Evolutionary conservation across 2,888 invertebrate species (phyloP).

Genomic region (Apocheima hispidaria): DNA sequence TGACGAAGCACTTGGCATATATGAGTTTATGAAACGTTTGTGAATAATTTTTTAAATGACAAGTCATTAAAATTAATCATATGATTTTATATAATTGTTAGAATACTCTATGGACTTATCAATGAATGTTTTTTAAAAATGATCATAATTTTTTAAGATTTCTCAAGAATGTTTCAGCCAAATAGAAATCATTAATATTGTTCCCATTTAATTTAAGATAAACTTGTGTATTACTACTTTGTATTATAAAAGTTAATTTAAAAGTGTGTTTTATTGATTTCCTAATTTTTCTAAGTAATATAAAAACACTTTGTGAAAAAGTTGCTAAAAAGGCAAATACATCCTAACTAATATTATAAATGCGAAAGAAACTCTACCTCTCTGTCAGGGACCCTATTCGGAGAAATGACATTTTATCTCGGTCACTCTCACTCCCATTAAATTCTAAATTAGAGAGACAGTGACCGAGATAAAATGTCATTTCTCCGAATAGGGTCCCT

Average conservation of each 20-base stretch:
- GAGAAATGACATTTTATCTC: too few species aligned
- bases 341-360: too few species aligned
- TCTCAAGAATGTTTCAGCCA: neutral
- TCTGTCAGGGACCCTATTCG: too few species aligned
- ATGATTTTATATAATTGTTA: neutral
- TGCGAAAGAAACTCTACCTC: too few species aligned
- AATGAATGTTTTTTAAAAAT: neutral
- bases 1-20: neutral
- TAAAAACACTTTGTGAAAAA: too few species aligned
- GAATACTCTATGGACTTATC: neutral
- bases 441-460: too few species aligned
- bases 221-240: slow-evolving; percentile 5
- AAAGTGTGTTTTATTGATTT: neutral
- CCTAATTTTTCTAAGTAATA: neutral
- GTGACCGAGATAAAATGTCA: too few species aligned
- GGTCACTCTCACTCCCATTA: too few species aligned
- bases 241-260: slow-evolving; percentile 4
- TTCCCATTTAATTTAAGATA: slow-evolving; percentile 1
- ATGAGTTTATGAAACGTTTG: neutral
- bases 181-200: neutral
- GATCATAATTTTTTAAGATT: neutral
- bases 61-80: neutral
- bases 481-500: too few species aligned
- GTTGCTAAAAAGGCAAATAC: too few species aligned
- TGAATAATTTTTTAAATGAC: neutral